phyloP scores from a whole-genome alignment of 2,113 vertebrate genomes.

The Physeter macrocephalus region DNA sequence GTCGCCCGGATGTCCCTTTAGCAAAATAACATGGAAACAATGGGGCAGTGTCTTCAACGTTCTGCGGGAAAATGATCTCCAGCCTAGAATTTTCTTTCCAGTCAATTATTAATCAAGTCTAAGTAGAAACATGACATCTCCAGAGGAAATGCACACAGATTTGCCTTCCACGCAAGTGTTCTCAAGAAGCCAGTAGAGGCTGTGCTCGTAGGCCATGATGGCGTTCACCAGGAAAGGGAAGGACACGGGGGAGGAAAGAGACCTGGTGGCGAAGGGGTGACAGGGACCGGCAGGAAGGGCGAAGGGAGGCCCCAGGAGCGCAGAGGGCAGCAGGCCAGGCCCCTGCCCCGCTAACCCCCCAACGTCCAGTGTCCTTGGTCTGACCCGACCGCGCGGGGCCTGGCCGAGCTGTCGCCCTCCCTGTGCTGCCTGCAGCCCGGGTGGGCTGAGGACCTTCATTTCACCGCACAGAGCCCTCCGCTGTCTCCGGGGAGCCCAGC shows the following conservation, averaged over 20 bases:
- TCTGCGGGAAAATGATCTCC: not conserved
- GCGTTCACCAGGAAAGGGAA: not conserved
- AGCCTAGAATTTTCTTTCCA: not conserved
- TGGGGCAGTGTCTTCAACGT: not conserved
- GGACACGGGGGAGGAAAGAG: not conserved
- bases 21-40: not conserved
- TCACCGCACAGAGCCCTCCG: too few relatives aligned
- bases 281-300: not conserved
- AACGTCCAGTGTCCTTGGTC: not conserved
- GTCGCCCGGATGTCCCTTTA: not conserved
- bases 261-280: not conserved
- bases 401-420: accelerated
- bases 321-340: too few relatives aligned
- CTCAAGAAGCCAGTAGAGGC: not conserved
- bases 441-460: not conserved
- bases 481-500: not conserved
- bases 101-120: not conserved
- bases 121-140: not conserved
- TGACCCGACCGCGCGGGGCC: accelerated
- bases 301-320: not conserved
- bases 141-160: not conserved
- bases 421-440: accelerated
- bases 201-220: not conserved
- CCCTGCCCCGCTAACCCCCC: not conserved
- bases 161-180: not conserved